These are phyloP conservation scores for Calameuta idolon DNA, from an alignment of 2,888 invertebrate genomes.

Conservation along the genomic window DNA sequence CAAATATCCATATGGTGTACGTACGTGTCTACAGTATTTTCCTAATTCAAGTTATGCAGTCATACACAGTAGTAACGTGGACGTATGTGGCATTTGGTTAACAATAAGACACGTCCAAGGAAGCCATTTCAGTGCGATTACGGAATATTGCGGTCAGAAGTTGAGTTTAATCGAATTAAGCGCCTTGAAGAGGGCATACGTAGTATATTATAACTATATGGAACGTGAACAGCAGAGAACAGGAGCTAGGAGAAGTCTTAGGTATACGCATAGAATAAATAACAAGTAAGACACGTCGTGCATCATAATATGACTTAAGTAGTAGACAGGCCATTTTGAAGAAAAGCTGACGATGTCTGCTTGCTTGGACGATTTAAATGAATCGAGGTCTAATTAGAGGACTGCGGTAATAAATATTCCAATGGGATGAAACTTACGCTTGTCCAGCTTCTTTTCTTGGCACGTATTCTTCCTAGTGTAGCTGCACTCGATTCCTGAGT, in stretches of 20 bases:
- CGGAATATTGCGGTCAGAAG: conserved; percentile 1
- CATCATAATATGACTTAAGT: background rate
- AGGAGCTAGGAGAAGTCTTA: background rate
- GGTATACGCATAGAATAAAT: background rate
- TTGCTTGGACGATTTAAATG: background rate
- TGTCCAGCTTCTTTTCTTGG: background rate
- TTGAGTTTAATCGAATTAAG: conserved; percentile 3
- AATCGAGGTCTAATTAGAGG: background rate
- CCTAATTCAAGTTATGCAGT: background rate
- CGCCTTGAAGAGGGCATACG: background rate
- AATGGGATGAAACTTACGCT: background rate
- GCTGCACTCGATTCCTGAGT: background rate
- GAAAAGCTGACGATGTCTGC: background rate
- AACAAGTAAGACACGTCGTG: background rate
- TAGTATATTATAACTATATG: background rate
- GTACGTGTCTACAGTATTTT: no score
- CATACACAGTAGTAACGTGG: background rate
- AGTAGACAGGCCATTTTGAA: background rate
- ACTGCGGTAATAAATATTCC: background rate
- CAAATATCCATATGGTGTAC: no score
- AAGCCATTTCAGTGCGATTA: conserved; percentile 3
- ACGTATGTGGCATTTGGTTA: background rate
- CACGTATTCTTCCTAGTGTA: background rate
- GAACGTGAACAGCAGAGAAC: background rate
- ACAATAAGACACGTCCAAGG: background rate